A percentile compares a stretch with the other conserved stretches of the same genome.
Conservation (phyloP, 2,888 invertebrate species). For the Ophion costatus region DNA sequence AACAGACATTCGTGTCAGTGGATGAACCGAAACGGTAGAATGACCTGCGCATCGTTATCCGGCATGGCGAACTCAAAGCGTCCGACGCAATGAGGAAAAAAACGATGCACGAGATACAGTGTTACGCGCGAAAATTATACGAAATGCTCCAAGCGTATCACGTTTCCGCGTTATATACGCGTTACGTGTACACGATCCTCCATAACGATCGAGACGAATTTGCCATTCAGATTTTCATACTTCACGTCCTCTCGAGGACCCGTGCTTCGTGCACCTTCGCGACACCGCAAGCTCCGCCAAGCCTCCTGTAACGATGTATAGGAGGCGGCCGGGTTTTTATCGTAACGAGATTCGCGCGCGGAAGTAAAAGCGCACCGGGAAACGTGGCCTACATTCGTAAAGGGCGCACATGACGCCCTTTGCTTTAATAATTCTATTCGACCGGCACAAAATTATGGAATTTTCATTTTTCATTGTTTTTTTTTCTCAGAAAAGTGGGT, state of each 20-base stretch:
- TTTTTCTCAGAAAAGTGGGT: too few species aligned
- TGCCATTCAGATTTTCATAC: constrained; percentile 71
- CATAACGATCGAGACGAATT: constrained; percentile 68
- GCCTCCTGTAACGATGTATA: background rate
- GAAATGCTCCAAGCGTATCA: background rate
- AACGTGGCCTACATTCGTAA: background rate
- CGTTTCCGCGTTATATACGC: background rate
- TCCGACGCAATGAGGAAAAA: too few species aligned
- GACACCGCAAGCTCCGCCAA: background rate
- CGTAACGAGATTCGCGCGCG: constrained; percentile 20
- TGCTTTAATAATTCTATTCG: too few species aligned
- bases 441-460: too few species aligned
- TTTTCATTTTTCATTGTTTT: too few species aligned
- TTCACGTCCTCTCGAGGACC: constrained; percentile 22
- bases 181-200: background rate
- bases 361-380: background rate
- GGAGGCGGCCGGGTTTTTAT: constrained; percentile 23
- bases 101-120: too few species aligned
- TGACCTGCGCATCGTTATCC: too few species aligned
- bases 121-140: too few species aligned
- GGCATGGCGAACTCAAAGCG: too few species aligned
- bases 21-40: too few species aligned
- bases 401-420: background rate
- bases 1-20: too few species aligned
- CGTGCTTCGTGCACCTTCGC: background rate